These are phyloP conservation scores for Hippocampus guttulatus DNA, from an alignment of 2,113 vertebrate genomes.

Conservation along the genomic window DNA sequence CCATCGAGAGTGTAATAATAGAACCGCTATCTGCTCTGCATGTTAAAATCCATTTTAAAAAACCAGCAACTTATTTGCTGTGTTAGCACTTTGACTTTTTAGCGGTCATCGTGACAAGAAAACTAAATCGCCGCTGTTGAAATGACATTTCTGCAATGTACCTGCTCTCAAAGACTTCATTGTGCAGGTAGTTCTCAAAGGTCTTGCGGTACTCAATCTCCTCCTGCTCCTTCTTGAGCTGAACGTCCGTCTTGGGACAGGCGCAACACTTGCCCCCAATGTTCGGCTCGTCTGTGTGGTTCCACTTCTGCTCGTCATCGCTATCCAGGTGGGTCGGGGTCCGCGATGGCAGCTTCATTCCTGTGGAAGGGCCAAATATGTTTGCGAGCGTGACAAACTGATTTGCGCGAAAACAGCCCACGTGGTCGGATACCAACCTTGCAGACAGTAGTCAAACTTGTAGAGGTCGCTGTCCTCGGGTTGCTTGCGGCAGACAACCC, in stretches of 20 bases:
- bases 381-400: background rate
- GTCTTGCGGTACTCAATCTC: constrained; percentile 89
- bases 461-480: constrained; percentile 85
- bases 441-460: constrained; percentile 90
- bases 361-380: constrained; percentile 52
- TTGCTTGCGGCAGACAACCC: constrained; percentile 87
- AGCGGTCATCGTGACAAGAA: background rate
- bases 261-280: constrained; percentile 77
- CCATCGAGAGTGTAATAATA: background rate
- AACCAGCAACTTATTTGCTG: background rate
- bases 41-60: background rate
- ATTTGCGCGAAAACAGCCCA: background rate
- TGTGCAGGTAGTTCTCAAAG: constrained; percentile 96
- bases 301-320: constrained; percentile 81
- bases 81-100: background rate
- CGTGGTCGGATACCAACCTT: constrained; percentile 72
- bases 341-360: constrained; percentile 87
- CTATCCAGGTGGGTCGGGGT: constrained; percentile 82
- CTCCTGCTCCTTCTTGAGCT: constrained; percentile 91
- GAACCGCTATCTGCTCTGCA: background rate
- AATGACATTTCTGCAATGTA: constrained; percentile 34
- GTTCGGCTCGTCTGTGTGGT: constrained; percentile 79
- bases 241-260: constrained; percentile 90
- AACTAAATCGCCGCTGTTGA: background rate
- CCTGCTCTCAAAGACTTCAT: constrained; percentile 92